Evolutionary conservation across 2,113 vertebrate species (phyloP).

Genomic region (Aramus guarauna): DNA sequence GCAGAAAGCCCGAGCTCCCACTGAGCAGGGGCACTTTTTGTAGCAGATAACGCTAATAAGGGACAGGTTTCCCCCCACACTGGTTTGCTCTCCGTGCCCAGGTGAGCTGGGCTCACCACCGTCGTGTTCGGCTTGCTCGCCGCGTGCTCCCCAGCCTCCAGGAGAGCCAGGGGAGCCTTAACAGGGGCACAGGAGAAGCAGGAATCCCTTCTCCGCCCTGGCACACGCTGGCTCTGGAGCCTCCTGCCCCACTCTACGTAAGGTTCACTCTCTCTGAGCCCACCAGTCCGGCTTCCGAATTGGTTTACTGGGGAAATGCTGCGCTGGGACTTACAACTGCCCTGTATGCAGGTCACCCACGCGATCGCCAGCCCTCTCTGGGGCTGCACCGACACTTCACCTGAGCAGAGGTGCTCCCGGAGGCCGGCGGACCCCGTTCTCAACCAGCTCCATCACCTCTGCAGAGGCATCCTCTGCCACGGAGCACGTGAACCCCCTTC

Average conservation of each 20-base stretch:
- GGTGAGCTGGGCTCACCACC: neutral
- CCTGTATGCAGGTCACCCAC: neutral
- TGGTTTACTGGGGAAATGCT: neutral
- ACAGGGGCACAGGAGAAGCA: neutral
- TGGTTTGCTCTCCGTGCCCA: accelerated
- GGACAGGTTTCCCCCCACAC: neutral
- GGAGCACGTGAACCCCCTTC: no score
- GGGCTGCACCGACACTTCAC: neutral
- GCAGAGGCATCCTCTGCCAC: no score
- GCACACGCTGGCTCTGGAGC: neutral
- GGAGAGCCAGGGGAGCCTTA: no score
- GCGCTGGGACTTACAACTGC: no score
- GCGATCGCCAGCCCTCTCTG: accelerated
- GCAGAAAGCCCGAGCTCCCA: accelerated
- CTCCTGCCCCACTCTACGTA: accelerated
- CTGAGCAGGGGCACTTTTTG: no score
- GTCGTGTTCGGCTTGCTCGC: neutral
- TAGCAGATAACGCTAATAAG: neutral
- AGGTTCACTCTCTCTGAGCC: neutral
- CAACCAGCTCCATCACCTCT: neutral
- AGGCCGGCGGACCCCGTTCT: accelerated
- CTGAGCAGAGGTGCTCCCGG: neutral
- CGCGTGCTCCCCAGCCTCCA: neutral
- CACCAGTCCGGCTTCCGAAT: neutral
- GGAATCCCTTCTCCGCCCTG: neutral